Evolutionary conservation across 1,140 invertebrate genomes (phyloP), one percentile per base, ranked within the genome.

Genomic region (Leptinotarsa texana): DNA sequence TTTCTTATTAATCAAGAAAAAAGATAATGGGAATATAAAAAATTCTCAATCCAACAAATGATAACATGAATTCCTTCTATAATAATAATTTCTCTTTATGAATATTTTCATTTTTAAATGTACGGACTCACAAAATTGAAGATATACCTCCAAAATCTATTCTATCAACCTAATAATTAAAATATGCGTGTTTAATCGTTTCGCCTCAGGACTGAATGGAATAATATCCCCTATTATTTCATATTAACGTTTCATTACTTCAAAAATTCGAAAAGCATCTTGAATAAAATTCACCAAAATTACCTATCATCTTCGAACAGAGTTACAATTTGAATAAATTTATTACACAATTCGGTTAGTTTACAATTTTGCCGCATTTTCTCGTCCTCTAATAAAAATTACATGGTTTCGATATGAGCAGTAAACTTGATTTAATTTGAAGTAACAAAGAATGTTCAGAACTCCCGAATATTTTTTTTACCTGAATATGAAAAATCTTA

Each of bases 241-340:
- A 57, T 18, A 57, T 57, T n/a, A 57, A 57, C 15, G 51, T 18
- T 17, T 57, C 3, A 57, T 57, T 57, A 57, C 51, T 57, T 6
- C 51, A 57, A 57, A 57, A 57, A 57, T 57, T 4, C 17, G 51
- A 17, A 2, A 15, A 57, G 17, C 3, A 57, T 57, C n/a, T 57
- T 57, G 51, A 18, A 18, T 15, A 57, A 57, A 17, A 57, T 57
- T 57, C 51, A 57, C 51, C 3, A 15, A 57, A 57, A 57, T 57
- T n/a, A 57, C 15, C 51, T 57, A 57, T 57, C 15, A 57, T 18
- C 6, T 18, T 18, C 15, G 51, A 15, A 8, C 51, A 57, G n/a
- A n/a, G 51, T 57, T 57, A 57, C 51, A 57, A 57, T 57, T 57
- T 57, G 51, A 57, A 57, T 57, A 57, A 57, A 57, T 57, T 57